Base-by-base conservation (phyloP, 2,888 invertebrate genomes). In the Anticlea derivata region DNA sequence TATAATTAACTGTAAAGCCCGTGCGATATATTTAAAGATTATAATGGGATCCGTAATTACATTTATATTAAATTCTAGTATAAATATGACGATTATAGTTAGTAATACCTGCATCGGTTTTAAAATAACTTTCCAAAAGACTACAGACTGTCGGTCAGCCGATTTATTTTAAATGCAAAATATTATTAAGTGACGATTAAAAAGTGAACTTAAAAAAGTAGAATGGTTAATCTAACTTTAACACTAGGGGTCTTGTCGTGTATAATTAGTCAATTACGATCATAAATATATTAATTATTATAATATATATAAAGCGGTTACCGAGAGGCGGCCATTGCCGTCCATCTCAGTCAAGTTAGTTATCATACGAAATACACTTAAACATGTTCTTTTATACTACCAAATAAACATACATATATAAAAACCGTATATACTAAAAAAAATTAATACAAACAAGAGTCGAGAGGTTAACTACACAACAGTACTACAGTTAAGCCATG, bases 181-280 rank as follows among this genome's bases (percentile, higher is more conserved):
- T 68, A 78, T 77, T 80, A 37, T 58, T 58, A 59, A 54, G 58
- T 58, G 57, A 57, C 75, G 71, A 75, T 77, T 78, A 70, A 53
- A 76, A 71, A 74, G 74, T 80, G 76, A 87, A 87, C 86, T 84
- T 84, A 85, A 84, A 79, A 75, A 73, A 71, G 69, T 63, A 74
- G 67, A 73, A 72, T 73, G 72, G 85, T 82, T 87, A 85, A 73
- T 82, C 86, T 89, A 86, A 82, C 66, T 73, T 84, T 81, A 87
- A 85, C 81, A 75, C 87, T 89, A 89, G 77, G 85, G 86, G 76
- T 78, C 66, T 80, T 76, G 78, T 83, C 67, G 80, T 78, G 78
- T 84, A 82, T 87, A 91, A 91, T 91, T 91, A 91, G 91, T 91
- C 91, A 91, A 91, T 91, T 91, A 91, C 91, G 91, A 91, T 91